Base-by-base conservation (phyloP, 2,797 vertebrate species). In the Aulostomus chinensis region DNA sequence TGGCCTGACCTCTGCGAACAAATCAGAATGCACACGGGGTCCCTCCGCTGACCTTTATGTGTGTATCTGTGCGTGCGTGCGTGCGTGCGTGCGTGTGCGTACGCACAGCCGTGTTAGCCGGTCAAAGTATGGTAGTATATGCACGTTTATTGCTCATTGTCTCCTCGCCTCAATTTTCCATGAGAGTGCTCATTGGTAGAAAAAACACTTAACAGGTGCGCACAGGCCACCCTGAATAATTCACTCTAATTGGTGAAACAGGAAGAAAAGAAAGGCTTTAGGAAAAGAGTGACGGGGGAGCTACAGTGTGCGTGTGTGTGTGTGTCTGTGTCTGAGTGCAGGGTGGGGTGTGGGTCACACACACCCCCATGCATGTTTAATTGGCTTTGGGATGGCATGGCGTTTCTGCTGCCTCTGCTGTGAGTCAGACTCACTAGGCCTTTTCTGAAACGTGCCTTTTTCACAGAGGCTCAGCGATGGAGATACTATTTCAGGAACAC, bases 311-410 rank as follows among this genome's bases (percentile, higher is more conserved):
- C n/a, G n/a, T n/a, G n/a, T n/a, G n/a, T n/a, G n/a, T n/a, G n/a
- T n/a, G n/a, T n/a, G n/a, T n/a, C n/a, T n/a, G n/a, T n/a, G n/a
- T n/a, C n/a, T n/a, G n/a, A n/a, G n/a, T n/a, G n/a, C n/a, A n/a
- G n/a, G n/a, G n/a, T n/a, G n/a, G n/a, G n/a, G n/a, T n/a, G n/a
- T n/a, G n/a, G 82, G 83, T 81, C 78, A 76, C 68, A 60, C 47
- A 64, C 70, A 76, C 71, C 69, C 69, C 71, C 69, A 65, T 81
- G 81, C 81, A 85, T 86, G 85, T 85, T 85, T 85, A 83, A 88
- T 89, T 86, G 78, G 73, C 81, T 87, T 76, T 82, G 59, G 67
- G 80, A 78, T 64, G 74, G 32, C 51, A 55, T 66, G 66, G 74
- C 61, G 70, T 74, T 78, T 80, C 69, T 71, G 70, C 73, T 82